These are phyloP conservation scores for Dermolepida albohirtum DNA, from an alignment of 2,888 invertebrate species.

Conservation along the genomic window DNA sequence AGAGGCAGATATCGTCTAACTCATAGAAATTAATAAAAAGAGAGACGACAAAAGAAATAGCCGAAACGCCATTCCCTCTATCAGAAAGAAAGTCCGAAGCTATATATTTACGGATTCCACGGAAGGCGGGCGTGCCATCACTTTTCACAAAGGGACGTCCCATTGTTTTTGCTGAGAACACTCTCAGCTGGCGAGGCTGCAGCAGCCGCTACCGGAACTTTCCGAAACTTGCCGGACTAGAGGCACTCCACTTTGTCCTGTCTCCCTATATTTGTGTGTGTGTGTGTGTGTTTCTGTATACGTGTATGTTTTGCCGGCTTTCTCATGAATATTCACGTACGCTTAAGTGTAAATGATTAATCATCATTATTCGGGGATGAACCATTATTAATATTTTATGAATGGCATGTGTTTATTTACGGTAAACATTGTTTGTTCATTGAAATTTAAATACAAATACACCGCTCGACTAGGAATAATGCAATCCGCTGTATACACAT, in stretches of 20 bases:
- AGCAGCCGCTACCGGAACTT: constrained; percentile 22
- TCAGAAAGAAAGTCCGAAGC: constrained; percentile 54
- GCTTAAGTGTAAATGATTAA: constrained; percentile 63
- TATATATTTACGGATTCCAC: constrained; percentile 59
- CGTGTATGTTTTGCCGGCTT: constrained; percentile 39
- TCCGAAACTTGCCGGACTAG: constrained; percentile 27
- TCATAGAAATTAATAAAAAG: constrained; percentile 37
- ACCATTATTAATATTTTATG: constrained; percentile 63
- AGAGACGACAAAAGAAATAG: constrained; percentile 55
- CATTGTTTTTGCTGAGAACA: constrained; percentile 61
- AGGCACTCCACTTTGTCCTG: constrained; percentile 4
- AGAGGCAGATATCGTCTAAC: constrained; percentile 8
- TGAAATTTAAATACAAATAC: constrained; percentile 50
- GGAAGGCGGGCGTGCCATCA: constrained; percentile 57
- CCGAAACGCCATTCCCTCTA: constrained; percentile 51
- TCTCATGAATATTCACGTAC: constrained; percentile 62
- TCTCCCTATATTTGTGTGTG: background rate
- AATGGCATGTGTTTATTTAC: constrained; percentile 62
- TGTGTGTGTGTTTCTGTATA: constrained; percentile 5
- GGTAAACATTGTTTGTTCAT: constrained; percentile 54
- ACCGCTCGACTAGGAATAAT: constrained; percentile 23
- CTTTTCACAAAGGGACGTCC: constrained; percentile 53
- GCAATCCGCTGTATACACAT: constrained; percentile 3
- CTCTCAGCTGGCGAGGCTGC: constrained; percentile 56
- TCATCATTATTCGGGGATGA: constrained; percentile 62